These are phyloP conservation scores for Sphyrna mokarran DNA, from an alignment of 2,113 vertebrate species.

Conservation along the genomic window DNA sequence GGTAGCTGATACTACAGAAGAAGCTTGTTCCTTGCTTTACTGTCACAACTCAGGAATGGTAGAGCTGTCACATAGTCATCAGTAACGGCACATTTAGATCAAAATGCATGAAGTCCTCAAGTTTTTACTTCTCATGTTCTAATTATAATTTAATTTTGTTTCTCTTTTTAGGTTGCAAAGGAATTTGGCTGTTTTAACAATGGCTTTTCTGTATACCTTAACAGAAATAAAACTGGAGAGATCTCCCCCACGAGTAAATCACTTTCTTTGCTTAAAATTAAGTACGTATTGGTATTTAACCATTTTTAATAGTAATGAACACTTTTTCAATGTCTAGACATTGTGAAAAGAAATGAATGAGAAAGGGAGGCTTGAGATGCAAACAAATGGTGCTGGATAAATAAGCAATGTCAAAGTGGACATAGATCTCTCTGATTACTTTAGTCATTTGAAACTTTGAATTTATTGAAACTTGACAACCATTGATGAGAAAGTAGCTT, in stretches of 20 bases:
- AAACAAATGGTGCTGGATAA: not conserved
- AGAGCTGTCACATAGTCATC: not conserved
- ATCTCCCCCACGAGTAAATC: constrained; percentile 80
- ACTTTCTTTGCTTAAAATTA: constrained; percentile 87
- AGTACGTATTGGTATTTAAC: constrained; percentile 62
- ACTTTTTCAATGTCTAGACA: too few relatives aligned
- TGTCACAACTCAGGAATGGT: not conserved
- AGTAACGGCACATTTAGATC: not conserved
- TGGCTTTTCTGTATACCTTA: constrained; percentile 87
- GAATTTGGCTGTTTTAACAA: constrained; percentile 95
- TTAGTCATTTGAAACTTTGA: not conserved
- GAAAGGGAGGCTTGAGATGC: not conserved
- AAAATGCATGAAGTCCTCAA: not conserved
- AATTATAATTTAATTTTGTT: not conserved
- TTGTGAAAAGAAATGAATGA: not conserved
- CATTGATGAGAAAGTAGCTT: not conserved
- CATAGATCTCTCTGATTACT: not conserved
- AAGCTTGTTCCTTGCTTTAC: not conserved
- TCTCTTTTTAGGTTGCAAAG: constrained; percentile 73
- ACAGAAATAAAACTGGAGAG: constrained; percentile 90
- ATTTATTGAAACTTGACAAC: not conserved
- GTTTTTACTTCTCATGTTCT: not conserved
- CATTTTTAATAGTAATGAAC: not conserved
- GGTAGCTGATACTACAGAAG: not conserved
- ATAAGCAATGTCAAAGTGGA: not conserved